Base-by-base conservation (phyloP, 2,113 vertebrate species). In the Oreamnos americanus region DNA sequence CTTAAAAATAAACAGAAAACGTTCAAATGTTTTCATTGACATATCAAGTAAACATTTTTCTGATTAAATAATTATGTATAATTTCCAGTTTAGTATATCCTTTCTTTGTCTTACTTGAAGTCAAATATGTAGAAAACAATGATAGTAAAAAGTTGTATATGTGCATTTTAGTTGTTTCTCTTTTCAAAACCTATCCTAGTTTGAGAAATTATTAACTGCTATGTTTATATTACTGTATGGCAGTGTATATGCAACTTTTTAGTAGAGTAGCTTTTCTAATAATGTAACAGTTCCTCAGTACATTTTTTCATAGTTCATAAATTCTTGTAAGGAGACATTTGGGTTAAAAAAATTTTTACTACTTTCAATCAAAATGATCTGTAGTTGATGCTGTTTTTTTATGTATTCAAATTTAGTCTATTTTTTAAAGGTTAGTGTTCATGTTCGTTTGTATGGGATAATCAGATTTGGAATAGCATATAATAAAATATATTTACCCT, bases 41-140 rank as follows among this genome's bases (percentile, higher is more conserved):
- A 64, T 39, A 30, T 71, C 23, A 47, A 15, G 49, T 60, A 81
- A n/a, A 13, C 76, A 90, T 39, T 67, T 82, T 26, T 78, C 47
- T 94, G 76, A 51, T 76, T 78, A 93, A 82, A 71, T 87, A 55
- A 30, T 39, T 64, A 33, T 26, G 12, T 64, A 14, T 87, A 79
- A 53, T 47, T 78, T 87, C 53, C 16, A 45, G 12, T 51, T 83
- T 79, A 83, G 28, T 60, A 17, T 84, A 10, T 39, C 16, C 28
- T 95, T 94, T 92, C 11, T 83, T 87, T 83, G 45, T 83, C 17
- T 97, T 85, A 39, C 53, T 96, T 94, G 16, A 86, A 57, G 21
- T 85, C 45, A 94, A 17, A 76, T 94, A 11, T 87, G 5, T 78
- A 95, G n/a, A 83, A 83, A 95, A 55, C 8, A 96, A 49, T 67